Conservation (phyloP, 2,113 vertebrate species). For the Euleptes europaea region DNA sequence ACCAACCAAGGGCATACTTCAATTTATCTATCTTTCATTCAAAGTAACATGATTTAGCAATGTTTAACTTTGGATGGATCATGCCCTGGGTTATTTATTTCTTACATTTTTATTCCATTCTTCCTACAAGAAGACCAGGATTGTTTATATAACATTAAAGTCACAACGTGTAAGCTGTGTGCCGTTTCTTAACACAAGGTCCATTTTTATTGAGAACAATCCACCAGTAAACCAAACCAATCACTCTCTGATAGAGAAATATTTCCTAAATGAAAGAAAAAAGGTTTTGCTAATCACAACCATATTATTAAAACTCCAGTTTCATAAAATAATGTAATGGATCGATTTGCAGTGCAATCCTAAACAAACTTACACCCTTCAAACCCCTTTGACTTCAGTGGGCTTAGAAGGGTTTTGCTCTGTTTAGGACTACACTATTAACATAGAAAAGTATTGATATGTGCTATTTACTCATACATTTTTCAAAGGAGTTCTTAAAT, state of each 20-base stretch:
- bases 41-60: not conserved
- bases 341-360: too few relatives aligned
- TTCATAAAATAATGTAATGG: not conserved
- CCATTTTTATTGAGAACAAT: not conserved
- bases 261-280: not conserved
- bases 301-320: not conserved
- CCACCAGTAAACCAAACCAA: not conserved
- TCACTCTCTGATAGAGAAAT: not conserved
- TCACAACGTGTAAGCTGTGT: not conserved
- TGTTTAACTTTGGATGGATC: not conserved
- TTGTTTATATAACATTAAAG: not conserved
- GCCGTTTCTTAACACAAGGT: not conserved
- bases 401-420: too few relatives aligned
- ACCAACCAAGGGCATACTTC: not conserved
- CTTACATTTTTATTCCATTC: too few relatives aligned
- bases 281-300: not conserved
- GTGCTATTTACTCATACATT: not conserved
- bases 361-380: too few relatives aligned
- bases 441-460: not conserved
- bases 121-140: too few relatives aligned
- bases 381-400: too few relatives aligned
- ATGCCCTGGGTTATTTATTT: not conserved
- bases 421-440: not conserved
- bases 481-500: slow-evolving; percentile 14
- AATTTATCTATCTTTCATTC: not conserved